Evolutionary conservation across 2,113 vertebrate species (phyloP), one percentile per base, ranked within the genome.

Genomic region (Polypterus senegalus): DNA sequence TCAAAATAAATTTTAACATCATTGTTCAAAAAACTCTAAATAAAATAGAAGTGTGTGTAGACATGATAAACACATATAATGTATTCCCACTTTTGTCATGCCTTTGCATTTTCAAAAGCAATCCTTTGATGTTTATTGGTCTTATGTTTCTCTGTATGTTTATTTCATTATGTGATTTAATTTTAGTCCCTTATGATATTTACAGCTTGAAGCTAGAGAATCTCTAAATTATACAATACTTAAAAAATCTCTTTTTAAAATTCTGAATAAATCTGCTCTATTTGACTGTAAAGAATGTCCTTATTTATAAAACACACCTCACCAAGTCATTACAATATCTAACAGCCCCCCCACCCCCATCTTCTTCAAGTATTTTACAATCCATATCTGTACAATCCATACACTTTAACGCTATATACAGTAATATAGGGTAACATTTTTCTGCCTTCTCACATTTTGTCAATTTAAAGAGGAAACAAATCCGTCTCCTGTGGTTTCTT

Each of bases 381-480:
- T 57, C 10, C 60, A 66, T 63, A 56, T 86, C 84, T 91, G 83
- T 89, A 89, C 88, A 89, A 46, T 67, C 70, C 76, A 67, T 71
- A 79, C 76, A 69, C 71, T 66, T 75, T 70, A 75, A 77, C 73
- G 66, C 68, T 77, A 74, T 74, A 75, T 85, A 83, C 81, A 89
- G 74, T 77, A 69, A 75, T 69, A 61, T 7, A 61, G 71, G 69
- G 52, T 46, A 52, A 72, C 75, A 70, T 69, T 70, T 61, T 11
- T 61, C 27, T 27, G 27, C 27, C 27, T 27, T 27, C 27, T 27
- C 2, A 59, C 57, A 67, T 59, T 51, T 27, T 53, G 57, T 63
- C 62, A 61, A 58, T 60, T 67, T 61, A 59, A 67, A 63, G 68
- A 64, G 66, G 60, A 49, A 52, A 58, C 11, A 62, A 47, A 59